Percentiles rank a stretch among this genome's conserved stretches.
Evolutionary conservation across 2,797 vertebrate species (phyloP).

Genomic region (Lemur catta): DNA sequence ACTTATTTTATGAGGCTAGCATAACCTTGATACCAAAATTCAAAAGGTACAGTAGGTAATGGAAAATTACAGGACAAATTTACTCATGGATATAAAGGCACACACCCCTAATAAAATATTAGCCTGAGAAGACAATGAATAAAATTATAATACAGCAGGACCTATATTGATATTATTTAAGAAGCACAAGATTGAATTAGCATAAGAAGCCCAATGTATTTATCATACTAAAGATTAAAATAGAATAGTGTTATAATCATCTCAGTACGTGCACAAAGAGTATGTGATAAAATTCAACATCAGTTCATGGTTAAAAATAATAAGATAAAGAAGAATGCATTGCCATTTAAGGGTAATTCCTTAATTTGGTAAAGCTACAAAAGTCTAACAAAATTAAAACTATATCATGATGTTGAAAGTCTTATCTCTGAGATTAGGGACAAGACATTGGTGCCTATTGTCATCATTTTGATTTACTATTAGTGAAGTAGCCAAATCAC

Average conservation of each 20-base stretch:
- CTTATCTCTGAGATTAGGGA: not conserved
- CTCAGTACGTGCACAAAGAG: not conserved
- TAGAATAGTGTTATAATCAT: not conserved
- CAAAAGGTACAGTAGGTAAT: not conserved
- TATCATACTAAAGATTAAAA: not conserved
- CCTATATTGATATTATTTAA: not conserved
- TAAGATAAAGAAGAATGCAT: not conserved
- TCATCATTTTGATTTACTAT: not conserved
- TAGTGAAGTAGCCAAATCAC: not conserved
- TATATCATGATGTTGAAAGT: not conserved
- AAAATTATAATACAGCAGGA: not conserved
- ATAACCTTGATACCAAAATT: not conserved
- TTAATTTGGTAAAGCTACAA: not conserved
- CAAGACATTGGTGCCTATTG: not conserved
- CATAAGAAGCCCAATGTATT: not conserved
- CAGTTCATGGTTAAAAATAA: not conserved
- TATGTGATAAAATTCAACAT: not conserved
- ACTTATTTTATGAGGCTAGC: not conserved
- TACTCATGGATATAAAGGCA: not conserved
- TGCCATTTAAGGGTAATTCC: not conserved
- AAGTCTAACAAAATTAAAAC: not conserved
- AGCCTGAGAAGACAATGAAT: not conserved
- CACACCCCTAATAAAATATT: not conserved
- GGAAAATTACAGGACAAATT: not conserved
- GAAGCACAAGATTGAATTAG: not conserved